These are phyloP conservation scores for Conger conger DNA, from an alignment of 2,113 vertebrate genomes.

Conservation along the genomic window DNA sequence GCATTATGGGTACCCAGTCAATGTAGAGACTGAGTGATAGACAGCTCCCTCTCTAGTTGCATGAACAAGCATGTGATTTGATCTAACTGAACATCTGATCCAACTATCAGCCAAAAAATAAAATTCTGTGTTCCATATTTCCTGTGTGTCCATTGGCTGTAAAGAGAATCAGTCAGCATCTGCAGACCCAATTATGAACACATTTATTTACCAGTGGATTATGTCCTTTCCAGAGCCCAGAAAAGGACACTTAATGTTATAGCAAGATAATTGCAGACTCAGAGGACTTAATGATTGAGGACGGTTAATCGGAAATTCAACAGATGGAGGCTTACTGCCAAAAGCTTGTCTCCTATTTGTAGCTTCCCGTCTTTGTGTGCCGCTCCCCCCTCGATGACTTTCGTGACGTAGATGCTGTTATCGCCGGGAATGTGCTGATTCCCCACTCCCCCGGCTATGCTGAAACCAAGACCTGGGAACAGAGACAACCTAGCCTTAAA, in stretches of 20 bases:
- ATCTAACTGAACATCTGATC: too few relatives aligned
- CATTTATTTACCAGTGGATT: too few relatives aligned
- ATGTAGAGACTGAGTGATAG: too few relatives aligned
- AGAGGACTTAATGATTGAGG: neutral
- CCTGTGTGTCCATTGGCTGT: neutral
- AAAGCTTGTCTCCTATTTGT: constrained; percentile 96
- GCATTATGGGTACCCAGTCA: too few relatives aligned
- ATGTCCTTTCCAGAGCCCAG: neutral
- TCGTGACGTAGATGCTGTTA: constrained; percentile 98
- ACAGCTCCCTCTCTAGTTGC: too few relatives aligned
- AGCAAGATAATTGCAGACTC: neutral
- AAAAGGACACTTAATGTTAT: neutral
- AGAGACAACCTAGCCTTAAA: too few relatives aligned
- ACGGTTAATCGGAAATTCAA: neutral
- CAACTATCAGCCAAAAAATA: too few relatives aligned
- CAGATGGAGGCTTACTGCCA: constrained; percentile 78
- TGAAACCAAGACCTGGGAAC: constrained; percentile 90
- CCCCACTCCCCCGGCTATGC: constrained; percentile 95
- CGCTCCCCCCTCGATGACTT: constrained; percentile 95
- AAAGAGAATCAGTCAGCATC: neutral
- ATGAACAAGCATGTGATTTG: too few relatives aligned
- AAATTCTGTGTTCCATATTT: neutral
- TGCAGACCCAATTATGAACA: neutral
- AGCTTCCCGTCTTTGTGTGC: constrained; percentile 94
- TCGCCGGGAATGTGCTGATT: constrained; percentile 99